Conservation (phyloP, 2,888 invertebrate species). For the Dione juno region DNA sequence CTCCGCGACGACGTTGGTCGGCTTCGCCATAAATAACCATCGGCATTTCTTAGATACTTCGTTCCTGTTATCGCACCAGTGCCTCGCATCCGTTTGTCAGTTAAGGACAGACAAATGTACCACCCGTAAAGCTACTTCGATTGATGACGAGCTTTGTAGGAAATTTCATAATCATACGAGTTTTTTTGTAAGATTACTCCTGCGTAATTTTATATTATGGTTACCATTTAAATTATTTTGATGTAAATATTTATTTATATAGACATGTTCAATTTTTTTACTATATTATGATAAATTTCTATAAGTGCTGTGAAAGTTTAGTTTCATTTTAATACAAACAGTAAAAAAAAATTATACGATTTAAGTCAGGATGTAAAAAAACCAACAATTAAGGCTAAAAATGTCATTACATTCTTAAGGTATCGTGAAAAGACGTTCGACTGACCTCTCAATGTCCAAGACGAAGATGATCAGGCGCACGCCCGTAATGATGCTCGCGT, state of each 20-base stretch:
- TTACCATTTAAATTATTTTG: neutral
- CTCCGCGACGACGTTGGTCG: conserved; percentile 61
- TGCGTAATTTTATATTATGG: neutral
- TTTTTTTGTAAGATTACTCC: neutral
- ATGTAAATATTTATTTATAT: neutral
- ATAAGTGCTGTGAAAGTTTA: too few relatives aligned
- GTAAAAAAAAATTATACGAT: conserved; percentile 4
- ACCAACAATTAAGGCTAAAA: conserved; percentile 21
- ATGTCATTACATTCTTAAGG: conserved; percentile 23
- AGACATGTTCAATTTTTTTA: neutral
- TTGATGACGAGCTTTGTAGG: conserved; percentile 49
- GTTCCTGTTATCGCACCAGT: conserved; percentile 70
- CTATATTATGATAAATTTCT: too few relatives aligned
- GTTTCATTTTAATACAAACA: neutral
- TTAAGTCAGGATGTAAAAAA: neutral
- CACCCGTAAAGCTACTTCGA: conserved; percentile 70
- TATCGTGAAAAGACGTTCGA: conserved; percentile 36
- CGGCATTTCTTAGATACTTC: conserved; percentile 74
- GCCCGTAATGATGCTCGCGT: conserved; percentile 71
- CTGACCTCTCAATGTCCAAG: conserved; percentile 50
- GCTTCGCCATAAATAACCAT: conserved; percentile 77
- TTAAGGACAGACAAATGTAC: conserved; percentile 61
- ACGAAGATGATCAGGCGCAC: conserved; percentile 52
- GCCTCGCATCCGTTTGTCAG: conserved; percentile 78
- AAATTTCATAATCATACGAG: conserved; percentile 8